phyloP scores from a whole-genome alignment of 2,888 invertebrate genomes.

The Epiblema foenella region DNA sequence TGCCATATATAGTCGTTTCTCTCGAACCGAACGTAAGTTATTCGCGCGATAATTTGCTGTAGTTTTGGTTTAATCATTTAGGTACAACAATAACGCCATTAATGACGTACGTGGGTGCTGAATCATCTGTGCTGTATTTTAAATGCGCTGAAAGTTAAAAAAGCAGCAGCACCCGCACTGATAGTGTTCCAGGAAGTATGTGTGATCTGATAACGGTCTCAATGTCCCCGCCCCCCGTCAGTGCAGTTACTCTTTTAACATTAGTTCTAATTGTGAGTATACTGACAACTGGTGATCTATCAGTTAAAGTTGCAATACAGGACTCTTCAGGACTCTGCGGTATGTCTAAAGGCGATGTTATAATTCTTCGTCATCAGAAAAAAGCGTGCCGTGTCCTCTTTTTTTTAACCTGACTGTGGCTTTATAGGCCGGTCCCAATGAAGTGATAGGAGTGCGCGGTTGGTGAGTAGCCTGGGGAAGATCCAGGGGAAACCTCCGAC shows the following conservation, averaged over 20 bases:
- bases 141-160: not conserved
- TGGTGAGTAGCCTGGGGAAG: no score
- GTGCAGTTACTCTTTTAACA: not conserved
- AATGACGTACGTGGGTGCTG: not conserved
- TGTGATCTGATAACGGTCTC: not conserved
- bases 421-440: no score
- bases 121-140: not conserved
- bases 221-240: not conserved
- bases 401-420: no score
- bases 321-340: not conserved
- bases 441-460: no score
- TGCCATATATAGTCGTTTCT: not conserved
- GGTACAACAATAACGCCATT: not conserved
- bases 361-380: no score
- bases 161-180: not conserved
- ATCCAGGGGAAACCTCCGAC: no score
- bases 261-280: no score
- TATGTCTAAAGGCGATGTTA: no score
- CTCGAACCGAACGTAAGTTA: not conserved
- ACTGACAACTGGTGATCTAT: no score
- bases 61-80: not conserved
- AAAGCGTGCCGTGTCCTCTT: no score
- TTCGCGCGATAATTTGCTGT: not conserved
- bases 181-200: constrained; percentile 2
- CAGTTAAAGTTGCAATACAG: not conserved